Percentiles rank a stretch among this genome's conserved stretches.
Evolutionary conservation across 2,797 vertebrate genomes (phyloP).

Genomic region (Pangasius mekongensis): DNA sequence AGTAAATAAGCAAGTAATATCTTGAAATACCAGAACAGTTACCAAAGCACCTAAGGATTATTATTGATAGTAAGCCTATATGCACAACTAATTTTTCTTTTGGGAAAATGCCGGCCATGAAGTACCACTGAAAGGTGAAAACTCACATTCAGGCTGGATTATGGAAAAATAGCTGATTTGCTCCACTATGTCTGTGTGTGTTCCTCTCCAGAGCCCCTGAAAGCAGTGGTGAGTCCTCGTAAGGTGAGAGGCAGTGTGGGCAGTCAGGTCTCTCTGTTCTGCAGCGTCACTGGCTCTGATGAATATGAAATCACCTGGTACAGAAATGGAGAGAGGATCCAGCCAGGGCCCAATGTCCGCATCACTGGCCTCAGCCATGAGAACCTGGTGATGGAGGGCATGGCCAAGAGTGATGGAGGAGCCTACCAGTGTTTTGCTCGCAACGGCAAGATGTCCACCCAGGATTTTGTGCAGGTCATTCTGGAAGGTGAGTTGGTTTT

Average conservation of each 20-base stretch:
- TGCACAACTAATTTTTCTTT: background rate
- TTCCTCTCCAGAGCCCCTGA: conserved; percentile 84
- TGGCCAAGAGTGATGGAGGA: conserved; percentile 96
- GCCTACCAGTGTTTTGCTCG: conserved; percentile 98
- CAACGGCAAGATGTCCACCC: conserved; percentile 94
- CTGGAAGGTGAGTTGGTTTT: conserved; percentile 87
- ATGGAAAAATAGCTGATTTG: background rate
- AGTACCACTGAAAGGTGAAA: background rate
- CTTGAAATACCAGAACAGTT: background rate
- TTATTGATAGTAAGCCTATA: background rate
- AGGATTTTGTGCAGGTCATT: conserved; percentile 95
- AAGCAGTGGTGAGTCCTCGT: conserved; percentile 91
- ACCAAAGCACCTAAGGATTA: background rate
- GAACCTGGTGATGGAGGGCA: conserved; percentile 95
- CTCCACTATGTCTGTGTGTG: background rate
- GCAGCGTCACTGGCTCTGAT: conserved; percentile 90
- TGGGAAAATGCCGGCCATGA: background rate
- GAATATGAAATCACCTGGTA: conserved; percentile 97
- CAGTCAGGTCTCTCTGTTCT: conserved; percentile 96
- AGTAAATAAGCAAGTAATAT: background rate
- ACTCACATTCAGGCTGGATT: background rate
- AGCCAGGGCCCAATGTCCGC: conserved; percentile 89
- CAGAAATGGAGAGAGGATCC: conserved; percentile 93
- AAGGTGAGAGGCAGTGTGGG: conserved; percentile 97
- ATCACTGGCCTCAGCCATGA: conserved; percentile 90